phyloP scores from a whole-genome alignment of 1,140 invertebrate genomes.

The Charaxes varanes region DNA sequence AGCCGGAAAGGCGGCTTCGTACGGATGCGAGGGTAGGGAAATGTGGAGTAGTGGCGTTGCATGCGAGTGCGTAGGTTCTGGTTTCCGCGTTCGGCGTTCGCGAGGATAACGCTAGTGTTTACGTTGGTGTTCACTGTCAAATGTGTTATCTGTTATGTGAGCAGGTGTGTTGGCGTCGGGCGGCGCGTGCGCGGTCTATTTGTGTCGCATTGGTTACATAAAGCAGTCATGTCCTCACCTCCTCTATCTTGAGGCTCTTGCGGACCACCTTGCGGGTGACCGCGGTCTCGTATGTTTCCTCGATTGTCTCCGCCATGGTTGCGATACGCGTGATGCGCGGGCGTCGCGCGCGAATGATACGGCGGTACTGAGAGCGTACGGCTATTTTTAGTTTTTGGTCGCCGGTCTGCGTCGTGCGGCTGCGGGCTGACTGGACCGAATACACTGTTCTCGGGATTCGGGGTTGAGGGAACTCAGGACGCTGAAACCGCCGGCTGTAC shows the following conservation, averaged over 20 bases:
- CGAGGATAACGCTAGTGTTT: slow-evolving; percentile 52
- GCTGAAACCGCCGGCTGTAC: slow-evolving; percentile 9
- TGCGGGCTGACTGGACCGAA: slow-evolving; percentile 35
- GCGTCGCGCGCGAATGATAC: slow-evolving; percentile 61
- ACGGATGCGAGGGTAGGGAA: slow-evolving; percentile 19
- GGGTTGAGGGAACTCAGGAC: slow-evolving; percentile 36
- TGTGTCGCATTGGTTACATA: slow-evolving; percentile 64
- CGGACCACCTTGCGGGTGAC: slow-evolving; percentile 78
- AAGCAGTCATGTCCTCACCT: slow-evolving; percentile 74
- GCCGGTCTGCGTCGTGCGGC: slow-evolving; percentile 44
- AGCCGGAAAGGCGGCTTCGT: slow-evolving; percentile 29
- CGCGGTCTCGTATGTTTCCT: slow-evolving; percentile 75
- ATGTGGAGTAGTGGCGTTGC: slow-evolving; percentile 5
- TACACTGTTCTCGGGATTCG: slow-evolving; percentile 37
- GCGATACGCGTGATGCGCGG: slow-evolving; percentile 54
- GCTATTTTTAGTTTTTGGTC: slow-evolving; percentile 70
- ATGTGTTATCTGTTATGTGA: slow-evolving; percentile 64
- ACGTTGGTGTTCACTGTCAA: slow-evolving; percentile 64
- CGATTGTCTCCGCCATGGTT: slow-evolving; percentile 75
- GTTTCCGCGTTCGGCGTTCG: slow-evolving; percentile 16
- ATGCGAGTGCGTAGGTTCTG: too few relatives aligned
- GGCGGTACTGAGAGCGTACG: slow-evolving; percentile 59
- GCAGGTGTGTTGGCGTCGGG: slow-evolving; percentile 50
- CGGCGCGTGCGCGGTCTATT: slow-evolving; percentile 42
- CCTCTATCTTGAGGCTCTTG: slow-evolving; percentile 79